Conservation (phyloP, 2,113 vertebrate species). For the Psittacara wagleri region DNA sequence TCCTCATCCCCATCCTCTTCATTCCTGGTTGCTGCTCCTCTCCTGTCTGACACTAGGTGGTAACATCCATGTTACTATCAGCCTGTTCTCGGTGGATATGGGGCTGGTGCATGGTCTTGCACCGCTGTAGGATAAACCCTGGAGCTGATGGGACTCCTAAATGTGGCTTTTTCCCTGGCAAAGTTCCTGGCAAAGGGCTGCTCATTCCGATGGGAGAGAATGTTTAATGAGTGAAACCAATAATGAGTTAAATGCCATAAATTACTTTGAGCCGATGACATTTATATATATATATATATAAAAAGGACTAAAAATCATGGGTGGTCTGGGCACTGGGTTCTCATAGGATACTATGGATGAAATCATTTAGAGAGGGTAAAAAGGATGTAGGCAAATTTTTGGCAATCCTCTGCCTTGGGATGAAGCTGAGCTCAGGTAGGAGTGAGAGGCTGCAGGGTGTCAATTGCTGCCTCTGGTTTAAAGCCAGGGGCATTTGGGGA, state of each 20-base stretch:
- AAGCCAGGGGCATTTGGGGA: neutral
- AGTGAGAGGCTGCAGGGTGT: neutral
- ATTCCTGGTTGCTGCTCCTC: neutral
- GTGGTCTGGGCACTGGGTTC: neutral
- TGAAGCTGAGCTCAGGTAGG: fast-evolving
- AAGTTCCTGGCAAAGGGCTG: neutral
- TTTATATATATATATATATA: neutral
- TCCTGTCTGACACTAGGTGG: neutral
- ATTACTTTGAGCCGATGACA: neutral
- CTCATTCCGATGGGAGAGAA: neutral
- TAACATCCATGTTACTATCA: neutral
- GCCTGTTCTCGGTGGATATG: fast-evolving
- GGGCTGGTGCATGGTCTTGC: fast-evolving
- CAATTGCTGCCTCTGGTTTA: neutral
- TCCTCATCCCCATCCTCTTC: neutral
- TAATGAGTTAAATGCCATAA: neutral
- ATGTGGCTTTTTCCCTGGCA: neutral
- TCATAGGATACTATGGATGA: fast-evolving
- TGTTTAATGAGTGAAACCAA: fast-evolving
- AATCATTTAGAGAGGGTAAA: neutral
- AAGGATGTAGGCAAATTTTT: neutral
- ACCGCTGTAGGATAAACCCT: neutral
- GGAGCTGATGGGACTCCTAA: neutral
- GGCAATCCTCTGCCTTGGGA: neutral
- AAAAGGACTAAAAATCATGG: neutral